Evolutionary conservation across 2,113 vertebrate species (phyloP).

Genomic region (Puma concolor): DNA sequence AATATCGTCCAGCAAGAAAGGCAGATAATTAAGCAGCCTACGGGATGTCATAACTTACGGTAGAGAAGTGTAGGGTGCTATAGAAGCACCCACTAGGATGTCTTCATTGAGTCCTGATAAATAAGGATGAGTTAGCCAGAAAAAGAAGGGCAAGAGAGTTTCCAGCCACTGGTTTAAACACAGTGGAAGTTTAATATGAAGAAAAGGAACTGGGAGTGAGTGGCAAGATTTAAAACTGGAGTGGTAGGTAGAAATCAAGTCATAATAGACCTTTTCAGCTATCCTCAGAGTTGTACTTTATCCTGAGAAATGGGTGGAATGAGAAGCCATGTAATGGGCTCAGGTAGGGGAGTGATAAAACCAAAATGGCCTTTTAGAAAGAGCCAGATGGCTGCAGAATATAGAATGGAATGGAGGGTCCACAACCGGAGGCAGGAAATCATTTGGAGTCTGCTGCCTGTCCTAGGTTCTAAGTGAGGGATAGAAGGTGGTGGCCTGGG

Average conservation of each 20-base stretch:
- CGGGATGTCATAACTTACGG: background rate
- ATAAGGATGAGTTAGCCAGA: background rate
- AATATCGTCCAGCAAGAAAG: background rate
- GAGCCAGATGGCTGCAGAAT: background rate
- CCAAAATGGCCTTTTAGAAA: background rate
- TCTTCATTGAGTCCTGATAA: background rate
- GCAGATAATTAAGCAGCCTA: background rate
- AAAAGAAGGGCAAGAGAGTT: background rate
- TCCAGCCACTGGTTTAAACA: background rate
- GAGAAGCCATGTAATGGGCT: background rate
- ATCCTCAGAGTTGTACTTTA: background rate
- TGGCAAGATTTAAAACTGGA: background rate
- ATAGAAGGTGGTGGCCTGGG: background rate
- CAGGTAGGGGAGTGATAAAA: background rate
- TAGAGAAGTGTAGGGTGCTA: background rate
- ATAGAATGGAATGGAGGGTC: background rate
- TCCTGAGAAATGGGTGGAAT: background rate
- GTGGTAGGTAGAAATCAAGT: background rate
- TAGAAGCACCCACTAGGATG: background rate
- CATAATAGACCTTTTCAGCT: background rate
- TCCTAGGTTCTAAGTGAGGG: background rate
- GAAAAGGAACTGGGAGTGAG: background rate
- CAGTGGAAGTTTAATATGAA: background rate
- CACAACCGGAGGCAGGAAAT: background rate
- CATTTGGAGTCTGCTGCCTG: background rate